Evolutionary conservation across 2,888 invertebrate genomes (phyloP), one percentile per base, ranked within the genome.

Genomic region (Daptonema setosum): DNA sequence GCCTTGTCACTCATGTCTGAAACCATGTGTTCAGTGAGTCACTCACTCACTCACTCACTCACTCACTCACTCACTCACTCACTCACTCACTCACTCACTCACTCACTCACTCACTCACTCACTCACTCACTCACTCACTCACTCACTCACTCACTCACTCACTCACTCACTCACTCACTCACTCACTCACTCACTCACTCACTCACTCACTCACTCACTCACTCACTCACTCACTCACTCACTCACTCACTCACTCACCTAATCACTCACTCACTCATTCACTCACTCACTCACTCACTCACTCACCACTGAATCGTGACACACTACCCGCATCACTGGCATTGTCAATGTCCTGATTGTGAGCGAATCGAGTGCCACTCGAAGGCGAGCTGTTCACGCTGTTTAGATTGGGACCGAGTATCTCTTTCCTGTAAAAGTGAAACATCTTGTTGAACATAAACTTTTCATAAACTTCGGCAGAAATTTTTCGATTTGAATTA

Each of bases 351-450:
- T n/a, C n/a, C n/a, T n/a, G n/a, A n/a, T n/a, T n/a, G n/a, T n/a
- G n/a, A n/a, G n/a, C n/a, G n/a, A n/a, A n/a, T n/a, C n/a, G n/a
- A n/a, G n/a, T n/a, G n/a, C n/a, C n/a, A n/a, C n/a, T n/a, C n/a
- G n/a, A n/a, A n/a, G n/a, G n/a, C 35, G 35, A 17, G 8, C 8
- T 35, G 45, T 45, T 22, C 45, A 5, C 17, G 45, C 45, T n/a
- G 35, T 17, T 17, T 3, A n/a, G 3, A 3, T 17, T 5, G 3
- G 45, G n/a, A n/a, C 45, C 53, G 11, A 59, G 50, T 26, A 59
- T 57, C 52, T 59, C 57, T 17, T 41, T 43, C 25, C 59, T 35
- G n/a, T n/a, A n/a, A n/a, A n/a, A n/a, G n/a, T n/a, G n/a, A n/a
- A n/a, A n/a, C n/a, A n/a, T n/a, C n/a, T n/a, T n/a, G n/a, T n/a